Evolutionary conservation across 2,888 invertebrate species (phyloP).

Genomic region (Bombylius major): DNA sequence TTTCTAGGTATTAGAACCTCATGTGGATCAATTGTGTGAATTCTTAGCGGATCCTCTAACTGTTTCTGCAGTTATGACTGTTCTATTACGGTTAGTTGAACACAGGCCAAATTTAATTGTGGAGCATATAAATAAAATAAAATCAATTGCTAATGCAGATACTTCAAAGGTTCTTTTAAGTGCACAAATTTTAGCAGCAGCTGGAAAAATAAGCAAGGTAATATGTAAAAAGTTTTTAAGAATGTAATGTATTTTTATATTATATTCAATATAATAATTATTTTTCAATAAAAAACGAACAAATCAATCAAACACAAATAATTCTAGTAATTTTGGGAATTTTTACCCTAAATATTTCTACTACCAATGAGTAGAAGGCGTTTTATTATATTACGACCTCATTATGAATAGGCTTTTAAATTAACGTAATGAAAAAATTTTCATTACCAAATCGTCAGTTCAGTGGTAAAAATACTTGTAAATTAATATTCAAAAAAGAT

Average conservation of each 20-base stretch:
- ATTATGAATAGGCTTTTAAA: too few species aligned
- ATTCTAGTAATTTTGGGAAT: too few species aligned
- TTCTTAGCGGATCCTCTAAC: constrained; percentile 51
- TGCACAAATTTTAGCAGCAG: constrained; percentile 56
- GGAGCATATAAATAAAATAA: constrained; percentile 56
- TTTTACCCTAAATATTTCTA: too few species aligned
- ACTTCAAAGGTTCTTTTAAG: constrained; percentile 52
- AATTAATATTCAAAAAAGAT: too few species aligned
- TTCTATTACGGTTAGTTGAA: constrained; percentile 62
- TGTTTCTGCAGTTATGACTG: constrained; percentile 53
- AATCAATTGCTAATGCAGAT: constrained; percentile 51
- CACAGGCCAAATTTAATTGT: constrained; percentile 55
- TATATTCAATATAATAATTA: too few species aligned
- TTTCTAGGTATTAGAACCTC: constrained; percentile 58
- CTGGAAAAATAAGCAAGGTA: constrained; percentile 59
- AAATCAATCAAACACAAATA: too few species aligned
- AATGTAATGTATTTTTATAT: background rate
- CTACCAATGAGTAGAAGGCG: too few species aligned
- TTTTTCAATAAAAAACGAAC: too few species aligned
- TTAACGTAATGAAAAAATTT: too few species aligned
- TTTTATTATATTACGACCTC: too few species aligned
- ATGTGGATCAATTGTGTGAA: constrained; percentile 68
- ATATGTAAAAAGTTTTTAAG: constrained; percentile 7
- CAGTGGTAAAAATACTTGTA: too few species aligned
- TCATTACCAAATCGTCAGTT: too few species aligned